A percentile compares a stretch with the other conserved stretches of the same genome.
Conservation (phyloP, 2,888 invertebrate species). For the Artemia sp. region DNA sequence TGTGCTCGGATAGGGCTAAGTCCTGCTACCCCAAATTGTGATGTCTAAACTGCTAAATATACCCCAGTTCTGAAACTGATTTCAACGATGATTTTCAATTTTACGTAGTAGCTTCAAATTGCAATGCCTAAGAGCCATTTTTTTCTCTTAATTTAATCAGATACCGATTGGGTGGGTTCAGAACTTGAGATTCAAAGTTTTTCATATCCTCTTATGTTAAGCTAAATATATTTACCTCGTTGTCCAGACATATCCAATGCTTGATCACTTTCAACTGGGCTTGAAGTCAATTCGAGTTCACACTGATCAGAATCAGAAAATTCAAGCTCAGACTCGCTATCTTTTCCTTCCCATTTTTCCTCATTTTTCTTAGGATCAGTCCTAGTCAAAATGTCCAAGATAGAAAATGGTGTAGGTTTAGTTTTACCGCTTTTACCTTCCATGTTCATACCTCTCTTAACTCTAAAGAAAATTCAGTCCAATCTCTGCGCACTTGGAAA, state of each 20-base stretch:
- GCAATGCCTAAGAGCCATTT: no score
- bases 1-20: no score
- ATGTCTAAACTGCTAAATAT: no score
- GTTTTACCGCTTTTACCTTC: neutral
- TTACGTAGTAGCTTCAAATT: no score
- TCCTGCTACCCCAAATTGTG: no score
- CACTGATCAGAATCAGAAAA: slow-evolving; percentile 9
- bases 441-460: slow-evolving; percentile 7
- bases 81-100: no score
- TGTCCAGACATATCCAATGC: slow-evolving; percentile 3
- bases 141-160: no score
- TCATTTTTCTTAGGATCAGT: slow-evolving; percentile 1
- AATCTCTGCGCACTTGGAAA: neutral
- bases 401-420: neutral
- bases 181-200: no score
- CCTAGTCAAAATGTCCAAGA: slow-evolving; percentile 9
- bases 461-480: neutral
- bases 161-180: no score
- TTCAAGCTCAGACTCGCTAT: slow-evolving; percentile 3
- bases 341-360: neutral
- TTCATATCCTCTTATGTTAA: neutral
- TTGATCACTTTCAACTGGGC: neutral
- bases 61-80: no score
- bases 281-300: neutral
- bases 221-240: neutral